These are phyloP conservation scores for Umimayanthus kanabou DNA, from an alignment of 92 coral and sea anemone genomes.

Conservation along the genomic window DNA sequence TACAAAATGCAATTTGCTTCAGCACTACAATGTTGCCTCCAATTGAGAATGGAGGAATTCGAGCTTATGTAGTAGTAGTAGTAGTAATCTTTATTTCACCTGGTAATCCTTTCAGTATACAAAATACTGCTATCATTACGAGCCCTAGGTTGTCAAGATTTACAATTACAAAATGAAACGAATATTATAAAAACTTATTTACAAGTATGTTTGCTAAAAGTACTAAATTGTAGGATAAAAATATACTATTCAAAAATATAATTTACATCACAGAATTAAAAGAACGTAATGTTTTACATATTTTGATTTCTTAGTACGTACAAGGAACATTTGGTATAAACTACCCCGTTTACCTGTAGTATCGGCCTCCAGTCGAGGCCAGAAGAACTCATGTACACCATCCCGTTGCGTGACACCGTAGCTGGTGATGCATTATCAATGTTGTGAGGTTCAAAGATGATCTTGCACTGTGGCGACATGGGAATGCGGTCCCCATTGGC, in stretches of 20 bases:
- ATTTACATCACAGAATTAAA: too few relatives aligned
- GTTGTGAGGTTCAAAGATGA: constrained; percentile 89
- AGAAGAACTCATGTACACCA: constrained; percentile 95
- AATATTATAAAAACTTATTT: too few relatives aligned
- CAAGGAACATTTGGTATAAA: background rate
- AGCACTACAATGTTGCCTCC: background rate
- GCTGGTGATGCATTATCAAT: constrained; percentile 90
- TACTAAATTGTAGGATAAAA: too few relatives aligned
- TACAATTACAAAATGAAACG: too few relatives aligned
- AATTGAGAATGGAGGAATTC: background rate
- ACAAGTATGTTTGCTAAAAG: too few relatives aligned
- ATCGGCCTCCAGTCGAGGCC: constrained; percentile 89
- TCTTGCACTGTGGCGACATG: constrained; percentile 89
- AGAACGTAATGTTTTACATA: too few relatives aligned
- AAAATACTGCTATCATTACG: too few relatives aligned
- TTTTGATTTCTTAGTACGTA: background rate
- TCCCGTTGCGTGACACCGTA: constrained; percentile 89
- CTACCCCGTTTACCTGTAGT: background rate
- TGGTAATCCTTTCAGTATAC: too few relatives aligned
- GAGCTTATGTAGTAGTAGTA: background rate
- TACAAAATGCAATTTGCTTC: background rate
- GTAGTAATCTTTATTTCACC: too few relatives aligned
- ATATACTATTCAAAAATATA: too few relatives aligned
- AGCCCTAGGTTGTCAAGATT: too few relatives aligned
- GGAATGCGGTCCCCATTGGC: constrained; percentile 90